phyloP scores from a whole-genome alignment of 2,797 vertebrate species.

The Sebastolobus alascanus region DNA sequence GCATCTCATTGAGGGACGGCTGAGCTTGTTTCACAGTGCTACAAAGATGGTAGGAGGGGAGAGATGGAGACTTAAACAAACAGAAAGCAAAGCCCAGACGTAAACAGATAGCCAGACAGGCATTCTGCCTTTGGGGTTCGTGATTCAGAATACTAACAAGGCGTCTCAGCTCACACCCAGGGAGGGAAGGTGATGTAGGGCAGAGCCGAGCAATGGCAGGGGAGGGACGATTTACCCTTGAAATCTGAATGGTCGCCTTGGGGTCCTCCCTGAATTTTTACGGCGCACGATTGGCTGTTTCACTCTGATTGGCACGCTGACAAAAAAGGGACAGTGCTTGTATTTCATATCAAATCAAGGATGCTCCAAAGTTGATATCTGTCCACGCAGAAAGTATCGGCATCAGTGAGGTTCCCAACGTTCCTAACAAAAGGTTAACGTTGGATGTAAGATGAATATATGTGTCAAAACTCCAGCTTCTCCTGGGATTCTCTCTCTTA shows the following conservation, averaged over 20 bases:
- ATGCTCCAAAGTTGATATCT: not conserved
- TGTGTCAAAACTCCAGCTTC: conserved; percentile 13
- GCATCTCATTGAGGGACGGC: conserved; percentile 66
- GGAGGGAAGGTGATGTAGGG: conserved; percentile 60
- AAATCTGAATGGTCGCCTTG: conserved; percentile 53
- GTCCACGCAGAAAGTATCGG: not conserved
- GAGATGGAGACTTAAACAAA: conserved; percentile 60
- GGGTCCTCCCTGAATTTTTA: conserved; percentile 20
- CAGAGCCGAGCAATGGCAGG: conserved; percentile 32
- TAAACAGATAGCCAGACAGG: conserved; percentile 76
- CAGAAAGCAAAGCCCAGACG: conserved; percentile 60
- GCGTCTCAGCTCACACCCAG: conserved; percentile 55
- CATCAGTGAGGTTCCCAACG: not conserved
- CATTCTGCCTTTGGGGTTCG: conserved; percentile 64
- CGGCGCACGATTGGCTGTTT: conserved; percentile 21
- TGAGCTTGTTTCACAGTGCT: conserved; percentile 64
- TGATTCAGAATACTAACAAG: conserved; percentile 80
- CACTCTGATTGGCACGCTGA: not conserved
- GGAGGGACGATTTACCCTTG: conserved; percentile 60
- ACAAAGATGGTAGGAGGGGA: conserved; percentile 44
- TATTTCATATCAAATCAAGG: not conserved
- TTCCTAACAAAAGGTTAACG: not conserved
- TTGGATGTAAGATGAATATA: conserved; percentile 7
- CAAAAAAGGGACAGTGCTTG: conserved; percentile 1
- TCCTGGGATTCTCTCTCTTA: conserved; percentile 1